Base-by-base conservation (phyloP, 2,113 vertebrate genomes). In the Edolisoma coerulescens region DNA sequence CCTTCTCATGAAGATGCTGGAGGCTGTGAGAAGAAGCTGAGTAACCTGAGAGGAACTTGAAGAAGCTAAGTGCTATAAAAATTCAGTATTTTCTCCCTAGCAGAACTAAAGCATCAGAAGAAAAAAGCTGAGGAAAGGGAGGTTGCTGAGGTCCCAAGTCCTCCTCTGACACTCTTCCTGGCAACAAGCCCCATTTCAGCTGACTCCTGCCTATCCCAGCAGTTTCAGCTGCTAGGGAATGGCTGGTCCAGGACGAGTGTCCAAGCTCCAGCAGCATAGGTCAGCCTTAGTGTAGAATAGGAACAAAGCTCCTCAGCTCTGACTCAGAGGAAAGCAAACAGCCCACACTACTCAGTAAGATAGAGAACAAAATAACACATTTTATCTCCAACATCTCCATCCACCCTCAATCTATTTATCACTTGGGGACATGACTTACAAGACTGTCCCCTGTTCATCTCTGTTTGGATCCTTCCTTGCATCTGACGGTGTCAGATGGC, bases 291-390 rank as follows among this genome's bases (percentile, higher is more conserved):
- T 17, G 45, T 2, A n/a, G 32, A 16, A 16, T 3, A 75, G n/a
- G 32, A 52, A 59, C 18, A 67, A 84, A 91, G 3, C 28, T 65
- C n/a, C 54, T 81, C 4, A 2, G 26, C 33, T 95, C 39, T 81
- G 73, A 81, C 33, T 82, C 90, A 84, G 53, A 87, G 42, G 49
- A 76, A 42, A 79, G 61, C 17, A 67, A 87, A 59, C 42, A 93
- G 52, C 68, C 64, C 35, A 71, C 49, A 16, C 21, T 47, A 33
- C 33, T 91, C 56, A 71, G 44, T 68, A 81, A 89, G 84, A 54
- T 2, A 35, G 23, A 74, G 56, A 63, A 71, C 26, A 84, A 91
- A 89, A 75, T 13, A 78, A 47, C 69, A 26, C 1, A 2, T 56
- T 78, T 90, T 54, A 67, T 54, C 77, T 47, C 21, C 57, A 87